Evolutionary conservation across 2,797 vertebrate species (phyloP), one percentile per base, ranked within the genome.

Genomic region (Clarias platycephalus): DNA sequence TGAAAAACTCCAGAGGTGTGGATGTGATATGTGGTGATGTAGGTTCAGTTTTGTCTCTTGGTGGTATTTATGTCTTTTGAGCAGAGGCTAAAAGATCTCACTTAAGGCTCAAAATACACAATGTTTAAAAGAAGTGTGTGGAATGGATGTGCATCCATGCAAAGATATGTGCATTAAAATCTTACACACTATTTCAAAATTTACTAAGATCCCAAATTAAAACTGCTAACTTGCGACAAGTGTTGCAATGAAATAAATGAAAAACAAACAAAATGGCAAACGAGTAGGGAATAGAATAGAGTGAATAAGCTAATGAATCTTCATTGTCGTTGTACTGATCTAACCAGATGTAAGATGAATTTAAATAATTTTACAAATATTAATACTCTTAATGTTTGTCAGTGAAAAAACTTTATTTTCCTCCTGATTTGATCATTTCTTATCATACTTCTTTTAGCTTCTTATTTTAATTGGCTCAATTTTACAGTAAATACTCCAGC

Each of bases 81-180:
- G 58, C 26, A 37, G 67, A 37, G 34, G 22, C n/a, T 63, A 85
- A 87, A 85, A 83, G 55, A 63, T 64, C 26, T 53, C 80, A 28
- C 71, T 31, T 57, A 64, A 49, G 77, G 67, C 74, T 64, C 0
- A 88, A 85, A 77, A 89, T 37, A 28, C 31, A 85, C 90, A 77
- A 60, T 9, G 58, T 49, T 64, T 74, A 68, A 70, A n/a, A 24
- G 18, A 26, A 53, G 8, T 22, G 76, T 82, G 62, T 71, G 15
- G 81, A 62, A 34, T 78, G 34, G 57, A 22, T 79, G 64, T 37
- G 44, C 55, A 31, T 53, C 72, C 1, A 31, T 53, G 80, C 1
- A 22, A 20, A n/a, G 26, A 34, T 80, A 70, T 80, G 8, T 62
- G 55, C 26, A 28, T 76, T 10, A 8, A n/a, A 40, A 83, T 57